Conservation (phyloP, 2,888 invertebrate species). For the Plutella xylostella region DNA sequence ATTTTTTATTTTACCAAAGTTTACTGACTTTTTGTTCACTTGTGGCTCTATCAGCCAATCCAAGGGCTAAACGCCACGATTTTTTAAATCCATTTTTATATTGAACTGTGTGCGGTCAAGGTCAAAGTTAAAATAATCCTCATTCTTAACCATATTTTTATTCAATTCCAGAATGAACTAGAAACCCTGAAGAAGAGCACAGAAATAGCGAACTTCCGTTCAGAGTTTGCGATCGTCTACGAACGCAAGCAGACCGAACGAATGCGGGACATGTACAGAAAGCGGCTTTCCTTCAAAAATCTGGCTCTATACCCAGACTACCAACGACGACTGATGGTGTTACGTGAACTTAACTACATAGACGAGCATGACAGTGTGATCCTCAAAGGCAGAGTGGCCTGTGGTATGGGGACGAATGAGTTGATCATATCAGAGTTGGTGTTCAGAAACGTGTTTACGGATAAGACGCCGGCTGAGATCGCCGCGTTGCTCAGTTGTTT, state of each 20-base stretch:
- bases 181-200: constrained; percentile 71
- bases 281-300: constrained; percentile 85
- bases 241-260: constrained; percentile 79
- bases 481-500: constrained; percentile 93
- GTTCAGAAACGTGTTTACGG: constrained; percentile 88
- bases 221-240: constrained; percentile 81
- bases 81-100: too few relatives aligned
- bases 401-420: constrained; percentile 76
- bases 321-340: constrained; percentile 79
- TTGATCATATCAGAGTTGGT: constrained; percentile 95
- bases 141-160: too few relatives aligned
- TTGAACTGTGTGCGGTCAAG: too few relatives aligned
- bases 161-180: constrained; percentile 50
- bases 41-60: too few relatives aligned
- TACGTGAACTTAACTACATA: constrained; percentile 79
- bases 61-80: too few relatives aligned
- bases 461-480: constrained; percentile 89
- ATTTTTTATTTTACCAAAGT: too few relatives aligned
- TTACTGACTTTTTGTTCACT: too few relatives aligned
- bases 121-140: too few relatives aligned
- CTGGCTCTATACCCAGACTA: constrained; percentile 92
- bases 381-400: constrained; percentile 57
- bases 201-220: constrained; percentile 82
- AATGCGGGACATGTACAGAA: constrained; percentile 76
- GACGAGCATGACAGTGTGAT: constrained; percentile 61